Percentiles rank a stretch among this genome's conserved stretches.
Evolutionary conservation across 2,797 vertebrate species (phyloP).

Genomic region (Octomys mimax): DNA sequence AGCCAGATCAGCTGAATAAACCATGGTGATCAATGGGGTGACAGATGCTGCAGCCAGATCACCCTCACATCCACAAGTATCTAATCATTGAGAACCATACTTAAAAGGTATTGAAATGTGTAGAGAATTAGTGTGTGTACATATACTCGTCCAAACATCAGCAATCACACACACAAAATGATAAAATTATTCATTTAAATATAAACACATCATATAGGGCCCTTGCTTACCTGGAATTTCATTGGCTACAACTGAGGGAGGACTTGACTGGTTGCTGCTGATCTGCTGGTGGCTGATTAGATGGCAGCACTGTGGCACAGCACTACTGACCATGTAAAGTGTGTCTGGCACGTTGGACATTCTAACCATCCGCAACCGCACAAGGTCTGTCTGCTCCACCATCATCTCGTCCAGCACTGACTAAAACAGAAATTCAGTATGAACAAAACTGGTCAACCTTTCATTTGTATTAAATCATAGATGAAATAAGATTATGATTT

Average conservation of each 20-base stretch:
- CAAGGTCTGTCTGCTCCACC: conserved; percentile 98
- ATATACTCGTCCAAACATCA: background rate
- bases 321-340: conserved; percentile 98
- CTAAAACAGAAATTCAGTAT: conserved; percentile 87
- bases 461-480: background rate
- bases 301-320: conserved; percentile 98
- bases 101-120: background rate
- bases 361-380: conserved; percentile 97
- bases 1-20: no score
- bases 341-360: conserved; percentile 99
- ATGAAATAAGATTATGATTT: background rate
- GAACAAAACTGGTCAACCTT: conserved; percentile 20
- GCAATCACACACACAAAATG: background rate
- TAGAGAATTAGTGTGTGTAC: background rate
- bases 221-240: conserved; percentile 96
- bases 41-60: no score
- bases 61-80: background rate
- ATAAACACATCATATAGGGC: background rate
- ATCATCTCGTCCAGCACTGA: conserved; percentile 99
- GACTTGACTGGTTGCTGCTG: conserved; percentile 92
- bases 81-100: conserved; percentile 27
- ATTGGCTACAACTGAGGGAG: conserved; percentile 98
- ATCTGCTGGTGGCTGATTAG: conserved; percentile 98
- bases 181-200: background rate
- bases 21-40: no score